Conservation (phyloP, 2,888 invertebrate species). For the Drosophila pseudotalamancana region DNA sequence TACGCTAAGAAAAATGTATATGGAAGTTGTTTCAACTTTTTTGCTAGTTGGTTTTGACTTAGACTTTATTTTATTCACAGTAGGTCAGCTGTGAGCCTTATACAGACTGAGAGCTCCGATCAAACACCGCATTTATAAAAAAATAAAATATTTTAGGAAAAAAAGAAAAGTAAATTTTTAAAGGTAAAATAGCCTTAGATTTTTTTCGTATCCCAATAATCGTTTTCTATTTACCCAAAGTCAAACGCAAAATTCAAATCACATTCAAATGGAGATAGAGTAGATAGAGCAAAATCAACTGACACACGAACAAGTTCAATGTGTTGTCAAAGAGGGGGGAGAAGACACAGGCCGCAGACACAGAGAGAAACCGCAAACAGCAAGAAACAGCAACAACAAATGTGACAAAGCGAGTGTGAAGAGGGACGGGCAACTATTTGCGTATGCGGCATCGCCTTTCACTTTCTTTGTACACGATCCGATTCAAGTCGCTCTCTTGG, state of each 20-base stretch:
- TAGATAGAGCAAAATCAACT: slow-evolving; percentile 4
- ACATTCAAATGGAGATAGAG: not conserved
- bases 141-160: too few species aligned
- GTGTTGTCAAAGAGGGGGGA: not conserved
- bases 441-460: slow-evolving; percentile 46
- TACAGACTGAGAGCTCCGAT: too few species aligned
- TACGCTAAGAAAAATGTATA: too few species aligned
- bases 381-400: not conserved
- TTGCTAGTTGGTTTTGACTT: too few species aligned
- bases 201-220: too few species aligned
- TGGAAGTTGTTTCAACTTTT: too few species aligned
- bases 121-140: too few species aligned
- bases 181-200: too few species aligned
- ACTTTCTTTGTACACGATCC: slow-evolving; percentile 48
- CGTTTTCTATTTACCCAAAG: not conserved
- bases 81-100: too few species aligned
- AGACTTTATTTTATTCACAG: too few species aligned
- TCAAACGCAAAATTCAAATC: not conserved
- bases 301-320: slow-evolving; percentile 12
- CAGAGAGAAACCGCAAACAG: slow-evolving; percentile 35
- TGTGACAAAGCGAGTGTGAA: slow-evolving; percentile 35
- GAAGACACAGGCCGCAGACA: too few species aligned
- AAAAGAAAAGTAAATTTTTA: too few species aligned
- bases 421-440: slow-evolving; percentile 36
- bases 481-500: not conserved